These are phyloP conservation scores for Macrocentrus cingulum DNA, from an alignment of 1,140 invertebrate species.

Conservation along the genomic window DNA sequence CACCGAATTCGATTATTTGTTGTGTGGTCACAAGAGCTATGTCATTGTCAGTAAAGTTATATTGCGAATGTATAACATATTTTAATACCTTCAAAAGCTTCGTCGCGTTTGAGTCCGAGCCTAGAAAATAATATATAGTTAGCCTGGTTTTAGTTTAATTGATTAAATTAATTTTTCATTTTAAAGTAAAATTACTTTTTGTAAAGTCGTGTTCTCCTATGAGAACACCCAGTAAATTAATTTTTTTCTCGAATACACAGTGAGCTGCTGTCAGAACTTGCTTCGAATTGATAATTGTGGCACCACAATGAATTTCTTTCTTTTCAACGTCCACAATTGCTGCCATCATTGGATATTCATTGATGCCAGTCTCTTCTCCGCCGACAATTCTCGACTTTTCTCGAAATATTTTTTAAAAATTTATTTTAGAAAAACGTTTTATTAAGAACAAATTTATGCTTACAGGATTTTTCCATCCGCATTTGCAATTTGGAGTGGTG, in stretches of 20 bases:
- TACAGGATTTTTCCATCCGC: slow-evolving; percentile 63
- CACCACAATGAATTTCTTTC: slow-evolving; percentile 64
- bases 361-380: slow-evolving; percentile 61
- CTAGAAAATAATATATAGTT: slow-evolving; percentile 33
- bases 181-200: slow-evolving; percentile 14
- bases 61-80: slow-evolving; percentile 51
- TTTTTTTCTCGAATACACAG: slow-evolving; percentile 52
- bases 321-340: slow-evolving; percentile 56
- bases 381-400: slow-evolving; percentile 65
- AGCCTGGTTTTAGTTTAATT: too few relatives aligned
- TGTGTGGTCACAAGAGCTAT: slow-evolving; percentile 63
- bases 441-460: slow-evolving; percentile 24
- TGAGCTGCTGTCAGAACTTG: slow-evolving; percentile 73
- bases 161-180: not conserved
- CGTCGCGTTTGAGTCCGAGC: slow-evolving; percentile 47
- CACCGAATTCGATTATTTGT: slow-evolving; percentile 57
- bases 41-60: slow-evolving; percentile 62
- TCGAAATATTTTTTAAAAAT: too few relatives aligned
- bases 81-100: slow-evolving; percentile 34
- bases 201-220: slow-evolving; percentile 62
- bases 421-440: too few relatives aligned
- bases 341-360: slow-evolving; percentile 70
- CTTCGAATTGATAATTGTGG: slow-evolving; percentile 63
- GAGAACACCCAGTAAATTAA: slow-evolving; percentile 49
- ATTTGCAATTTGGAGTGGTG: slow-evolving; percentile 49